A percentile compares a stretch with the other conserved stretches of the same genome.
These are phyloP conservation scores for Erythrolamprus reginae DNA, from an alignment of 2,113 vertebrate species.

Conservation along the genomic window DNA sequence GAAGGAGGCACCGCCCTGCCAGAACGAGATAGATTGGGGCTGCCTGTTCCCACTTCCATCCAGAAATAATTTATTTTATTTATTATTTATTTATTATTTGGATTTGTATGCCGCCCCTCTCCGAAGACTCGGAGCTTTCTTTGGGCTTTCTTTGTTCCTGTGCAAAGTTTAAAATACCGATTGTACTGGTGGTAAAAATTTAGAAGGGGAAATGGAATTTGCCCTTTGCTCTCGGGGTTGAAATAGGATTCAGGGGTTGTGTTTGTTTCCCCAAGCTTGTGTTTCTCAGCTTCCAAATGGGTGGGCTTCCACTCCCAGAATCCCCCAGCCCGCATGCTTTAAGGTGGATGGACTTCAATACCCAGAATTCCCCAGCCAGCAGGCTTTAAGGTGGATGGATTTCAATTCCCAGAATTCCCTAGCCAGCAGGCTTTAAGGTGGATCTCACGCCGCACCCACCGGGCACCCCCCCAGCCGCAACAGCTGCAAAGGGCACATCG, in stretches of 20 bases:
- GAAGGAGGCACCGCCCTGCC: background rate
- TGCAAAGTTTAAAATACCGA: background rate
- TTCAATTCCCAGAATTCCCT: background rate
- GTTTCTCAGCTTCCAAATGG: background rate
- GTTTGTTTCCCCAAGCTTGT: background rate
- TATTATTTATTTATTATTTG: too few species aligned
- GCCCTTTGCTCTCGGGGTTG: background rate
- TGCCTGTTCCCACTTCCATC: background rate
- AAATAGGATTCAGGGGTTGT: background rate
- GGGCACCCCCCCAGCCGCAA: too few species aligned
- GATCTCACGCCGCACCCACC: too few species aligned
- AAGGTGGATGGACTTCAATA: background rate
- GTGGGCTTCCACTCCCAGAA: background rate
- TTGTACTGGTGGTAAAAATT: background rate
- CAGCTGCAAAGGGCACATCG: too few species aligned
- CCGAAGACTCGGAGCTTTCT: too few species aligned
- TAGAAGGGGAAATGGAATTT: background rate
- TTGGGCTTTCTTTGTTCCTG: background rate
- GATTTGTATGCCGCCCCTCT: too few species aligned
- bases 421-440: too few species aligned
- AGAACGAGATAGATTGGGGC: background rate
- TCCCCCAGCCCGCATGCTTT: accelerated
- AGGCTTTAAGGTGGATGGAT: background rate
- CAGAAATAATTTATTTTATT: background rate
- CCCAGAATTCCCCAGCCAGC: background rate